Percentiles rank a stretch among this genome's conserved stretches.
phyloP scores from a whole-genome alignment of 2,797 vertebrate genomes.

The Mus minutoides region DNA sequence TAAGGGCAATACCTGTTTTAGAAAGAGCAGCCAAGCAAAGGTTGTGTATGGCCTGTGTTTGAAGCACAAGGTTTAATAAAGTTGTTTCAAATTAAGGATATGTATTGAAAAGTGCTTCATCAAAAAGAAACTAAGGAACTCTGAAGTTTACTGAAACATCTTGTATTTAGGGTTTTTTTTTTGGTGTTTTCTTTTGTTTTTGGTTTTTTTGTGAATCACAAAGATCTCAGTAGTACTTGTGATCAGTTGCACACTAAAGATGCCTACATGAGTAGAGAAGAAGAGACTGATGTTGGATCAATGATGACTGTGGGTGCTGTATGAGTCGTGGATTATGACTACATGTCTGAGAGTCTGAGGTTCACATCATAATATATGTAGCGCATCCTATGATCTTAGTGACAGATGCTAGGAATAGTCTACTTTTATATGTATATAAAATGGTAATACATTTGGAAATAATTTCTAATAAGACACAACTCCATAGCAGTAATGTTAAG shows the following conservation, averaged over 20 bases:
- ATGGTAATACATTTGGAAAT: not conserved
- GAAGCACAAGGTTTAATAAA: not conserved
- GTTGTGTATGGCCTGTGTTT: no score
- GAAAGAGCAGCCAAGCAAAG: no score
- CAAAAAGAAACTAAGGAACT: no score
- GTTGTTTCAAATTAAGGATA: not conserved
- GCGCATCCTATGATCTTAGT: not conserved
- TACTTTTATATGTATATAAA: not conserved
- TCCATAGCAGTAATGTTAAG: not conserved
- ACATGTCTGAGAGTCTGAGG: slow-evolving; percentile 51
- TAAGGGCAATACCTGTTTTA: no score
- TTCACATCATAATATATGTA: not conserved
- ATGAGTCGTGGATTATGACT: not conserved
- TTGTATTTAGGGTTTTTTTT: not conserved
- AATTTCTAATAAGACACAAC: not conserved
- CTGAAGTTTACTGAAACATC: not conserved
- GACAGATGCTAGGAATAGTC: not conserved
- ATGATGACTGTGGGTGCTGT: slow-evolving; percentile 24
- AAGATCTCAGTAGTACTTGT: not conserved
- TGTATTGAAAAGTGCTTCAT: not conserved
- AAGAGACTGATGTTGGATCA: not conserved
- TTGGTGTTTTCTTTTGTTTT: no score
- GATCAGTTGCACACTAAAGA: not conserved
- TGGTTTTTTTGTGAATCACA: not conserved
- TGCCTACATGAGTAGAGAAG: no score